Evolutionary conservation across 1,140 invertebrate genomes (phyloP).

Genomic region (Lordiphosa mommai): DNA sequence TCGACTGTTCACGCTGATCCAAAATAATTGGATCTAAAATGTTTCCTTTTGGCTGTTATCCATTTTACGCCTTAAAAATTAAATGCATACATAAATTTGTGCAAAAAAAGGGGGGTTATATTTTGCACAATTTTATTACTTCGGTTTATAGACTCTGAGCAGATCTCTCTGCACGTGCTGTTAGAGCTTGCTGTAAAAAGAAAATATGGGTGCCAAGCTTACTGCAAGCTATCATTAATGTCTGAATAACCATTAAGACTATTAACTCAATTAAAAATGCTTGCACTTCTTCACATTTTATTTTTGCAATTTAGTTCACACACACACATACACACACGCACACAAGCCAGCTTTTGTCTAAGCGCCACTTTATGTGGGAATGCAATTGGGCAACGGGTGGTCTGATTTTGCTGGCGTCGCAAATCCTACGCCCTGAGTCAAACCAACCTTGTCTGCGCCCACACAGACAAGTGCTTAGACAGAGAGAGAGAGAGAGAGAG

Average conservation of each 20-base stretch:
- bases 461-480: constrained; percentile 55
- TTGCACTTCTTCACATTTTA: constrained; percentile 41
- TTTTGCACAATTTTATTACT: no score
- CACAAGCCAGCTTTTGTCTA: constrained; percentile 10
- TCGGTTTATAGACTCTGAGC: background rate
- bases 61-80: no score
- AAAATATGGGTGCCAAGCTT: constrained; percentile 7
- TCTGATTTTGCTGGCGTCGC: constrained; percentile 51
- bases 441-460: constrained; percentile 49
- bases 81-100: no score
- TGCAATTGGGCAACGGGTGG: constrained; percentile 45
- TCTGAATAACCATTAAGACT: constrained; percentile 65
- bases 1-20: no score
- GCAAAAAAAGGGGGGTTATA: no score
- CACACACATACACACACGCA: constrained; percentile 3
- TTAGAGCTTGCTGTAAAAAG: background rate
- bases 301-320: constrained; percentile 48
- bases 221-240: constrained; percentile 48
- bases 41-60: no score
- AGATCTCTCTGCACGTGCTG: constrained; percentile 1
- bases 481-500: constrained; percentile 47
- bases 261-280: constrained; percentile 65
- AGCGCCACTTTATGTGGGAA: constrained; percentile 45
- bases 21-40: no score
- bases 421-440: constrained; percentile 42